phyloP scores from a whole-genome alignment of 2,797 vertebrate genomes.

The Anomalospiza imberbis region DNA sequence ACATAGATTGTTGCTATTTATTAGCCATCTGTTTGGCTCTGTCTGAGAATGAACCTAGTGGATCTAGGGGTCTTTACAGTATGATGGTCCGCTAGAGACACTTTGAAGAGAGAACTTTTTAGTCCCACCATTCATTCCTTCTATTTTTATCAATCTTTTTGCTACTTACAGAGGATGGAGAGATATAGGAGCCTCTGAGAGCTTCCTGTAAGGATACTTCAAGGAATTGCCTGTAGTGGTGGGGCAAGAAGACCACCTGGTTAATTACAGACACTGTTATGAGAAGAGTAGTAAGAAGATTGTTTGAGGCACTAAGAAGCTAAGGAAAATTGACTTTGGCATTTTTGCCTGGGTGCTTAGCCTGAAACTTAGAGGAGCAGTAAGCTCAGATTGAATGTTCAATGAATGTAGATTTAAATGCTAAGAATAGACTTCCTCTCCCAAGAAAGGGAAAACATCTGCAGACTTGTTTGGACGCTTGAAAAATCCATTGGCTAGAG shows the following conservation, averaged over 20 bases:
- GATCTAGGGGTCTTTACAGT: neutral
- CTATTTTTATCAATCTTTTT: neutral
- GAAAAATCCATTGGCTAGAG: neutral
- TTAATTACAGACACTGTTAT: neutral
- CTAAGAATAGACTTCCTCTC: neutral
- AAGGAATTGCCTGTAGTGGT: neutral
- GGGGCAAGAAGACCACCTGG: neutral
- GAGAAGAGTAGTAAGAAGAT: neutral
- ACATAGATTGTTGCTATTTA: neutral
- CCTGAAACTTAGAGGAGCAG: neutral
- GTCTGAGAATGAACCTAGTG: neutral
- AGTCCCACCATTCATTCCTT: neutral
- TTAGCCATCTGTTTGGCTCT: neutral
- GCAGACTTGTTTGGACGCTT: neutral
- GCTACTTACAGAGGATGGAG: neutral
- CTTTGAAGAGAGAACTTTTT: neutral
- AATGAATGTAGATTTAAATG: neutral
- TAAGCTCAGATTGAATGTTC: neutral
- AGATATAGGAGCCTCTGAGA: neutral
- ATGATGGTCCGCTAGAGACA: neutral
- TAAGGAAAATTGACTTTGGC: neutral
- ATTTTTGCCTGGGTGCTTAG: neutral
- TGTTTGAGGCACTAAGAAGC: neutral
- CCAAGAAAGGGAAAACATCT: neutral
- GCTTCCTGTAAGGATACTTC: neutral